Base-by-base conservation (phyloP, 2,113 vertebrate species). In the Hydrolagus affinis region DNA sequence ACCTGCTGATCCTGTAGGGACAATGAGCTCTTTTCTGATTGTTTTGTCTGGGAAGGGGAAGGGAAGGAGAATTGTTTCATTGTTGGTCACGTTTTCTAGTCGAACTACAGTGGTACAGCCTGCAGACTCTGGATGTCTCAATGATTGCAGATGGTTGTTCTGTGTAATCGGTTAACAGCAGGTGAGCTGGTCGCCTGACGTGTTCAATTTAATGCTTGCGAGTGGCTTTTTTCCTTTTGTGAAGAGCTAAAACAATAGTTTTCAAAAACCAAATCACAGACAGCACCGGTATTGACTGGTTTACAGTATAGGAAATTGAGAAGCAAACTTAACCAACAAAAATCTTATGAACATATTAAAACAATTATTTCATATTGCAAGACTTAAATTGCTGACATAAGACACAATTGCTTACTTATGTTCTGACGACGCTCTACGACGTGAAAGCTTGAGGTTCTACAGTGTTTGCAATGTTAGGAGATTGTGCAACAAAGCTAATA, bases 211-310 rank as follows among this genome's bases (percentile, higher is more conserved):
- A 78, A 78, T 21, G 12, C 10, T 7, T 60, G 57, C 76, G 62
- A 23, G n/a, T 78, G 76, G 57, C n/a, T 77, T 57, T 77, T 21
- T 15, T 19, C 59, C n/a, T 56, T 56, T 77, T 77, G 56, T 78
- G 62, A 78, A 62, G 6, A 60, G 57, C 76, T 60, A 78, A 60
- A 62, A 28, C 56, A 77, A n/a, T 23, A 60, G 12, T 78, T 78
- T 62, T 14, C 15, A n/a, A 28, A 62, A 28, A 78, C 60, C 76
- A 78, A 78, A 78, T 60, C 2, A 57, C 17, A 77, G 59, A 75
- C 11, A 77, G 8, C 6, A 78, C 7, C 0, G 44, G 44, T 44
- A 44, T 44, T 44, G 44, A 44, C 44, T 44, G 44, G 44, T 44
- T 44, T 44, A 44, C 44, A 44, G 44, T 44, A 44, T 6, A 44